Conservation (phyloP, 1,140 invertebrate species). For the Wiebesia pumilae region DNA sequence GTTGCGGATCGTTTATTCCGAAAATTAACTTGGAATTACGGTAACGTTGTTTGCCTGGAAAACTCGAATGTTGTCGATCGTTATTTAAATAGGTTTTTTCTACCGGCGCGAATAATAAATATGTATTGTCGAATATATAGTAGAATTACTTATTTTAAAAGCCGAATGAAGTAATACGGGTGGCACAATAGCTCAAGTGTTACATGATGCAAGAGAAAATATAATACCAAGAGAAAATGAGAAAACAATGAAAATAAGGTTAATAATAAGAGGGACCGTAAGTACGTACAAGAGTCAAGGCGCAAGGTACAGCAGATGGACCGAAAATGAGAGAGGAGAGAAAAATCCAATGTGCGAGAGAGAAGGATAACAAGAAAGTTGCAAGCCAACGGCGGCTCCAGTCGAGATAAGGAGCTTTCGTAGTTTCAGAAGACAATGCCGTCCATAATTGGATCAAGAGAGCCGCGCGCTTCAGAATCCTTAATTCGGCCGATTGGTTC, state of each 20-base stretch:
- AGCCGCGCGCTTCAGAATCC: conserved; percentile 63
- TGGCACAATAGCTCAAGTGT: neutral
- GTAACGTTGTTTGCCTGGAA: neutral
- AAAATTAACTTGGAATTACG: conserved; percentile 46
- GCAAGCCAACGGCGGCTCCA: conserved; percentile 29
- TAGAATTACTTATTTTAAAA: conserved; percentile 27
- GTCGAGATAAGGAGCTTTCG: conserved; percentile 65
- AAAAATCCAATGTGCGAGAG: conserved; percentile 50
- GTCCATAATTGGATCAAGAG: conserved; percentile 69
- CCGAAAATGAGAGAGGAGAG: conserved; percentile 47
- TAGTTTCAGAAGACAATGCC: conserved; percentile 67
- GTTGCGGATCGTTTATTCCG: conserved; percentile 45
- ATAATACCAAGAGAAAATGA: conserved; percentile 21
- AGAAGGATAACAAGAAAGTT: neutral
- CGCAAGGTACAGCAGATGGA: conserved; percentile 44
- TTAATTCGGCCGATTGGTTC: conserved; percentile 66
- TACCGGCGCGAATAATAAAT: conserved; percentile 21
- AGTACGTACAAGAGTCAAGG: neutral
- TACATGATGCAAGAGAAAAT: neutral
- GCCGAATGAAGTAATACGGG: neutral
- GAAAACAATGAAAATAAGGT: conserved; percentile 33
- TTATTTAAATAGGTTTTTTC: conserved; percentile 37
- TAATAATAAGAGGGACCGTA: neutral
- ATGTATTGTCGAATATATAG: neutral
- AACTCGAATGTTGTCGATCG: conserved; percentile 34